Evolutionary conservation across 2,888 invertebrate species (phyloP), one percentile per base, ranked within the genome.

Genomic region (Oasisia sp.): DNA sequence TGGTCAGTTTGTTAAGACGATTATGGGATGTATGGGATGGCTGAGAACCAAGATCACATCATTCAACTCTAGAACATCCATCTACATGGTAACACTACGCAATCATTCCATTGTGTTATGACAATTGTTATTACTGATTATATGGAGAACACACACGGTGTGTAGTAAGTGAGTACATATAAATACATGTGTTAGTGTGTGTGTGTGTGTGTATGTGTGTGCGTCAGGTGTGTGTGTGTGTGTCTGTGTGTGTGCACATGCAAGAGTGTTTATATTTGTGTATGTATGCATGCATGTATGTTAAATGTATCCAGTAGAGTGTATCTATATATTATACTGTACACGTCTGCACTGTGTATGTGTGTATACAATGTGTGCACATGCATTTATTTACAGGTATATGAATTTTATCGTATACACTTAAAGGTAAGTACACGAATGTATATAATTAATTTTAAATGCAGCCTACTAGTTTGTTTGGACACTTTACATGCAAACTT

Each of bases 1-100:
- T 74, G 5, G 19, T 74, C 74, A 19, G 27, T 74, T 7, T n/a
- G 74, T 56, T 11, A 14, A 56, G 1, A 14, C 14, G 56, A 56
- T 11, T 56, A 38, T 38, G 38, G 56, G 56, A 56, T 74, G n/a
- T 74, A 7, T 19, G 7, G n/a, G 74, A 27, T 74, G 74, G n/a
- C 2, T 74, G 19, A n/a, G 19, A 74, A n/a, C 74, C 19, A 74
- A 74, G 74, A 50, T 9, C 12, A 14, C 50, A 50, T 50, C 50
- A 50, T 50, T 50, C 91, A n/a, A 91, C 89, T 89, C 12, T 89
- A 32, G 14, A n/a, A 32, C n/a, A 32, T 91, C 91, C n/a, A 12
- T 38, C n/a, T 50, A 50, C 50, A 50, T 50, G 12, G 14, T 50
- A 50, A 50, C 50, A 9, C 3, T 50, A 50, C 50, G 9, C 50